phyloP scores from a whole-genome alignment of 1,140 invertebrate species.

The Zaprionus camerounensis region DNA sequence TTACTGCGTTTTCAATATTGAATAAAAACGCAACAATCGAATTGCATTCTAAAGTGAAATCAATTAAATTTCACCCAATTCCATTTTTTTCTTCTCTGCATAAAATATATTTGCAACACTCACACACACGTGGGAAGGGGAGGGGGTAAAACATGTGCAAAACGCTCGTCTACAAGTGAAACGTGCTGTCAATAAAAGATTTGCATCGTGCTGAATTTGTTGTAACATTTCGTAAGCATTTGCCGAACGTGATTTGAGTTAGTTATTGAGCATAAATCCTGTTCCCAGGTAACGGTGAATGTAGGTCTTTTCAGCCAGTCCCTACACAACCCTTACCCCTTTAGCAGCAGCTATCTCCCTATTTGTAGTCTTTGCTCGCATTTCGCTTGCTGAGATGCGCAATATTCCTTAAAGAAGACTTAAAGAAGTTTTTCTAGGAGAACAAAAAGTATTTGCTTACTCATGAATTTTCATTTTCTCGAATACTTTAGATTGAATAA shows the following conservation, averaged over 20 bases:
- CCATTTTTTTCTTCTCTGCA: not conserved
- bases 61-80: conserved; percentile 48
- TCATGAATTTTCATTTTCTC: not conserved
- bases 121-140: not conserved
- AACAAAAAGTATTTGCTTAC: not conserved
- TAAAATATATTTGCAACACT: conserved; percentile 1
- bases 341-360: conserved; percentile 7
- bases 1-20: not conserved
- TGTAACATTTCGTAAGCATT: conserved; percentile 75
- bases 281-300: conserved; percentile 29
- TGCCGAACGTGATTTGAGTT: conserved; percentile 78
- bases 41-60: conserved; percentile 36
- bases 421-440: not conserved
- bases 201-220: conserved; percentile 64
- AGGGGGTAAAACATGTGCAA: conserved; percentile 57
- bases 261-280: conserved; percentile 68
- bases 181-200: conserved; percentile 80
- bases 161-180: conserved; percentile 63
- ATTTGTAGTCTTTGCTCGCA: conserved; percentile 38
- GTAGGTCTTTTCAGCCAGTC: too few relatives aligned
- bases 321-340: not conserved
- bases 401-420: conserved; percentile 12
- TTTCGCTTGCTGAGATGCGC: conserved; percentile 40
- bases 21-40: conserved; percentile 31
- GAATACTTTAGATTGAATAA: too few relatives aligned